These are phyloP conservation scores for Falco biarmicus DNA, from an alignment of 2,797 vertebrate species.

Conservation along the genomic window DNA sequence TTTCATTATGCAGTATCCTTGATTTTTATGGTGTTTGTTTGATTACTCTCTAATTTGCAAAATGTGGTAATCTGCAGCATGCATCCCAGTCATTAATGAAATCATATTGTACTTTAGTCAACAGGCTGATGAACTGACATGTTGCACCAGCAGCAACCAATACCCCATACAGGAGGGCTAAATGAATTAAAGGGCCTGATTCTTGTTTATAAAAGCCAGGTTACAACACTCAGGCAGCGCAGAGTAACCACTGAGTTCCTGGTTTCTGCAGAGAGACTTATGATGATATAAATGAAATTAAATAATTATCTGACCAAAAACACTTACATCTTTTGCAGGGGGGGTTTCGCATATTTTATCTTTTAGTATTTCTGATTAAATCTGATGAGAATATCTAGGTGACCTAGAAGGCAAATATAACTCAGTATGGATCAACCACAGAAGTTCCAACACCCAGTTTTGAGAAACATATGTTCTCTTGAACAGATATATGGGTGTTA, in stretches of 20 bases:
- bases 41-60: constrained; percentile 68
- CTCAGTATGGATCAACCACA: background rate
- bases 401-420: constrained; percentile 40
- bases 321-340: fast-evolving
- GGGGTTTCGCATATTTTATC: background rate
- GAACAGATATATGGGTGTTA: constrained; percentile 33
- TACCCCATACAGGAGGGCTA: background rate
- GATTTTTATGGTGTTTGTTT: constrained; percentile 61
- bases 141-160: background rate
- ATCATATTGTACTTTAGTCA: constrained; percentile 45
- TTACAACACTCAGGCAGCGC: background rate
- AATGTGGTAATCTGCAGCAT: constrained; percentile 54
- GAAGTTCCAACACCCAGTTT: constrained; percentile 14
- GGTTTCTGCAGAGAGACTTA: background rate
- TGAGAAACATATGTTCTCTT: constrained; percentile 29
- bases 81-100: constrained; percentile 57
- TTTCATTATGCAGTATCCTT: constrained; percentile 61
- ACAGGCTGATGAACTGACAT: constrained; percentile 46
- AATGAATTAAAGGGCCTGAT: background rate
- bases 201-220: background rate
- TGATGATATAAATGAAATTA: background rate
- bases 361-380: background rate
- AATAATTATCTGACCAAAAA: background rate
- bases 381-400: background rate
- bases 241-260: background rate